A percentile compares a stretch with the other conserved stretches of the same genome.
These are phyloP conservation scores for Pituophis catenifer DNA, from an alignment of 2,113 vertebrate species.

Conservation along the genomic window DNA sequence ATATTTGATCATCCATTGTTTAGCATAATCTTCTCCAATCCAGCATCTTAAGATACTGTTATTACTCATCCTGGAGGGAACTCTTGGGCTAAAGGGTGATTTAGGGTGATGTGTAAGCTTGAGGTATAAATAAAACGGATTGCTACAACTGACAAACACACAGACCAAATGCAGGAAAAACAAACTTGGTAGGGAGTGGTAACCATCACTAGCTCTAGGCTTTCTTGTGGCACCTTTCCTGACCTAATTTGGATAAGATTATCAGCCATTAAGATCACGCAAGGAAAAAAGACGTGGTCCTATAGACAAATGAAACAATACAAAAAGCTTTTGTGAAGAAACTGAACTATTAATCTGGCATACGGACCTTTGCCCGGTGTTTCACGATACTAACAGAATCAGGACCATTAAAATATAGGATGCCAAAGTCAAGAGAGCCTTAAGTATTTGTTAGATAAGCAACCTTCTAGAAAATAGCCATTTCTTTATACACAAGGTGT, in stretches of 20 bases:
- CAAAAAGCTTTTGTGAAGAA: background rate
- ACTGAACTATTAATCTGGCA: background rate
- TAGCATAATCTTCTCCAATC: background rate
- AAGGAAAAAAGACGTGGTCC: background rate
- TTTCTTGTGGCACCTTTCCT: background rate
- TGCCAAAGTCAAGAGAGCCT: background rate
- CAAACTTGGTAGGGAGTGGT: background rate
- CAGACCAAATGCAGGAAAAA: background rate
- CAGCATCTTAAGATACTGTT: background rate
- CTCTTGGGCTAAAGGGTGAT: background rate
- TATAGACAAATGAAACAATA: background rate
- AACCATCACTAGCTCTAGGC: background rate
- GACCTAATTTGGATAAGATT: background rate
- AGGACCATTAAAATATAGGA: background rate
- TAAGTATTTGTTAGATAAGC: background rate
- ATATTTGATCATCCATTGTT: background rate
- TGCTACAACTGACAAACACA: background rate
- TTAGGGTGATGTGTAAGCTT: background rate
- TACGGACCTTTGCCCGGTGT: background rate
- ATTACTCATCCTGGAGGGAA: background rate
- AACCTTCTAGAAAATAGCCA: background rate
- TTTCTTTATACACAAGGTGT: background rate
- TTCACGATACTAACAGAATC: background rate
- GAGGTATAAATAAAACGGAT: background rate
- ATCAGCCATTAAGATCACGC: background rate